phyloP scores from a whole-genome alignment of 2,888 invertebrate genomes.

The Cheilosia scutellata region DNA sequence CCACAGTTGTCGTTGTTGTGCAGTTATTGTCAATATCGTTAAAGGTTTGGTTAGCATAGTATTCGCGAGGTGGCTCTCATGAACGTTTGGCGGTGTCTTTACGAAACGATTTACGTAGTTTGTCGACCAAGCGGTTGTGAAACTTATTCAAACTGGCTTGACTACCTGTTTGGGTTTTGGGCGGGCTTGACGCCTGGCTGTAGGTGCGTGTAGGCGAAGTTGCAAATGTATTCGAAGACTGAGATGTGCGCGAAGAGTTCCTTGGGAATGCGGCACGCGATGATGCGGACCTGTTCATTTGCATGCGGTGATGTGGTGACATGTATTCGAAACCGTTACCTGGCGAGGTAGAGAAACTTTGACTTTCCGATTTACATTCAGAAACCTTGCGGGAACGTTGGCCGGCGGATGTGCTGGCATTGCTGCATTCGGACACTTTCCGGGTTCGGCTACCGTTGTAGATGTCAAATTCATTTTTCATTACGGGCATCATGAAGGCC shows the following conservation, averaged over 20 bases:
- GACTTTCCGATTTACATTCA: slow-evolving; percentile 87
- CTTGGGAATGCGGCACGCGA: slow-evolving; percentile 86
- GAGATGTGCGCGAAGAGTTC: slow-evolving; percentile 87
- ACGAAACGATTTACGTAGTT: slow-evolving; percentile 88
- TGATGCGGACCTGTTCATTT: slow-evolving; percentile 84
- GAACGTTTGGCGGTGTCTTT: slow-evolving; percentile 83
- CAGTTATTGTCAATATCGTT: slow-evolving; percentile 74
- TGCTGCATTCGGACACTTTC: slow-evolving; percentile 90
- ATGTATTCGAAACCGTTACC: slow-evolving; percentile 85
- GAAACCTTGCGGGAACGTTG: slow-evolving; percentile 88
- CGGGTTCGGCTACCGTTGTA: slow-evolving; percentile 92
- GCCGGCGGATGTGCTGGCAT: slow-evolving; percentile 76
- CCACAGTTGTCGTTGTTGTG: slow-evolving; percentile 69
- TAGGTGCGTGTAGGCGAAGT: slow-evolving; percentile 87
- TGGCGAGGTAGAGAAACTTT: slow-evolving; percentile 88
- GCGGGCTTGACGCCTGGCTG: slow-evolving; percentile 82
- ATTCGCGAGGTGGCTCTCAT: slow-evolving; percentile 78
- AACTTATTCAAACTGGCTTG: slow-evolving; percentile 89
- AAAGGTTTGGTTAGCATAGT: slow-evolving; percentile 73
- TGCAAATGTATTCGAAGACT: slow-evolving; percentile 85
- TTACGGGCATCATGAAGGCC: slow-evolving; percentile 98
- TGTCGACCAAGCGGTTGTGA: slow-evolving; percentile 89
- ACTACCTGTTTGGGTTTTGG: slow-evolving; percentile 85
- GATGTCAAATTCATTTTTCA: slow-evolving; percentile 97
- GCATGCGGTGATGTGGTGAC: slow-evolving; percentile 84